phyloP scores from a whole-genome alignment of 2,113 vertebrate genomes.

The Danio rerio region DNA sequence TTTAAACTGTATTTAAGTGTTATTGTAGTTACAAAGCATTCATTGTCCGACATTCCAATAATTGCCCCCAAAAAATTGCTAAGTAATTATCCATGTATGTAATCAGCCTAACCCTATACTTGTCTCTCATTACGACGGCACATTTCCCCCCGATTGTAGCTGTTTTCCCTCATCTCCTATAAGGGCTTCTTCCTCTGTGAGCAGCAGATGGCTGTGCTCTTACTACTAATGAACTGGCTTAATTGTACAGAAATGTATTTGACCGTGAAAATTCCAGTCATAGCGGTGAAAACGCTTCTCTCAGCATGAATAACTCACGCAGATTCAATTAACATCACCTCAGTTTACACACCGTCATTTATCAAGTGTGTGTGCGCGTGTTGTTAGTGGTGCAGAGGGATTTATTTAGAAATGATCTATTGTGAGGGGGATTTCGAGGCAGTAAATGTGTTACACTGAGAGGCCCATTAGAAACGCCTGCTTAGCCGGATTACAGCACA shows the following conservation, averaged over 20 bases:
- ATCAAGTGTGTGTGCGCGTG: slow-evolving; percentile 36
- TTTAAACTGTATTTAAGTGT: neutral
- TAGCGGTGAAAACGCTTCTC: slow-evolving; percentile 37
- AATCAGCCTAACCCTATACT: neutral
- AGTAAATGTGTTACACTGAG: slow-evolving; percentile 34
- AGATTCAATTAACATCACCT: slow-evolving; percentile 55
- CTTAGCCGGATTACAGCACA: slow-evolving; percentile 27
- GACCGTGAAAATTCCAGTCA: slow-evolving; percentile 31
- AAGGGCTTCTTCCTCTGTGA: neutral
- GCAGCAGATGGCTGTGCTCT: slow-evolving; percentile 13
- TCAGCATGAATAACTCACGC: slow-evolving; percentile 54
- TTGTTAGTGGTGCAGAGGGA: slow-evolving; percentile 22
- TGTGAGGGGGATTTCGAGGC: slow-evolving; percentile 29
- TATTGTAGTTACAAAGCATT: neutral
- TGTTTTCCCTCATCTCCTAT: neutral
- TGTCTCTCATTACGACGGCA: neutral
- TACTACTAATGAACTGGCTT: slow-evolving; percentile 17
- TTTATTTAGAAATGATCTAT: slow-evolving; percentile 49
- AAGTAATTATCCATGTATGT: neutral
- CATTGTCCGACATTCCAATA: neutral
- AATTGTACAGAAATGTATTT: slow-evolving; percentile 18
- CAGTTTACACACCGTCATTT: slow-evolving; percentile 52
- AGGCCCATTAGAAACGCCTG: slow-evolving; percentile 35
- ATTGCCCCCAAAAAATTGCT: too few relatives aligned
- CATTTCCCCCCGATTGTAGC: neutral